Percentiles rank a stretch among this genome's conserved stretches.
Evolutionary conservation across 1,140 invertebrate genomes (phyloP).

Genomic region (Drosophila tsacasi): DNA sequence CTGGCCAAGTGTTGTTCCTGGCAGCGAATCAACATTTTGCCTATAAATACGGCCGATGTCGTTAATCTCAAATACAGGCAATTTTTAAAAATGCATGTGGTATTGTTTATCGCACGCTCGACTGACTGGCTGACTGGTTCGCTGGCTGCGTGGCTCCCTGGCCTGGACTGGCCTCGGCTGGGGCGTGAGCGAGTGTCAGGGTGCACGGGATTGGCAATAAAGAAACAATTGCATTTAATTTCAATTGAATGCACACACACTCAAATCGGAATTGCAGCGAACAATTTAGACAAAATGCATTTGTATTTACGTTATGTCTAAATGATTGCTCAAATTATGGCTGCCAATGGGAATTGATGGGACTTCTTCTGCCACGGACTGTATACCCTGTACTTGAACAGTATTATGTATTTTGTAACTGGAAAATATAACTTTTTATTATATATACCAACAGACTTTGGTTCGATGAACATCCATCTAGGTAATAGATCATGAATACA

Average conservation of each 20-base stretch:
- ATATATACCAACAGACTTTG: too few species aligned
- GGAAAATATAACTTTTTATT: too few species aligned
- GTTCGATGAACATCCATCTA: too few species aligned
- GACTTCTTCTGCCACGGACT: constrained; percentile 9
- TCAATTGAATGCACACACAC: constrained; percentile 50
- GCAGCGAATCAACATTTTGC: constrained; percentile 70
- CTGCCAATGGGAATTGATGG: constrained; percentile 46
- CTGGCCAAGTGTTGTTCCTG: constrained; percentile 56
- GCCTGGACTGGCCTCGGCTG: neutral
- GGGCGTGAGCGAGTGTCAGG: constrained; percentile 39
- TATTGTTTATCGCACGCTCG: constrained; percentile 35
- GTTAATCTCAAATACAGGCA: constrained; percentile 55
- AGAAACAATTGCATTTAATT: constrained; percentile 66
- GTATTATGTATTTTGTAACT: neutral
- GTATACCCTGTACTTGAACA: neutral
- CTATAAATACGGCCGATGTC: constrained; percentile 54
- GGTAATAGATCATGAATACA: too few species aligned
- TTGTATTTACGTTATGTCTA: constrained; percentile 55
- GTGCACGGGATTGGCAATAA: constrained; percentile 57
- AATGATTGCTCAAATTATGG: constrained; percentile 61
- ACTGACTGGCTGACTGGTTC: neutral
- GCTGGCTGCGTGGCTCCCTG: neutral
- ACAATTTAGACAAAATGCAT: constrained; percentile 56
- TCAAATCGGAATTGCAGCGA: constrained; percentile 45
- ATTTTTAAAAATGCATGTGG: constrained; percentile 51